Evolutionary conservation across 1,140 invertebrate species (phyloP).

Genomic region (Ctenoplectra terminalis): DNA sequence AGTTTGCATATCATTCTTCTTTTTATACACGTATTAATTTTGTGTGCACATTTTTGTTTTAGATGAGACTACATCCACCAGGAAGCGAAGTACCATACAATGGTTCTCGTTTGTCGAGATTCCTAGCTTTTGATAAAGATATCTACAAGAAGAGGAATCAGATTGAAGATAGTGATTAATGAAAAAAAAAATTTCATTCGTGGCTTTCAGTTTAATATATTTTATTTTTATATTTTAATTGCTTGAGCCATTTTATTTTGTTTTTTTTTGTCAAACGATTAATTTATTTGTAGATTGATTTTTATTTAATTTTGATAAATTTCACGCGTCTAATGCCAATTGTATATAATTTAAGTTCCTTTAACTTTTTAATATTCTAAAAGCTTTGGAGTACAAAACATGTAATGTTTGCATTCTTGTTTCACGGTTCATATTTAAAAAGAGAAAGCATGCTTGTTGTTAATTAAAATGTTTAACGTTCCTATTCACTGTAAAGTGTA

Average conservation of each 20-base stretch:
- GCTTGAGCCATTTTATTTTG: neutral
- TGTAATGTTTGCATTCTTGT: too few species aligned
- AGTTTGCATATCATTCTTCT: neutral
- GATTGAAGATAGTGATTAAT: slow-evolving; percentile 27
- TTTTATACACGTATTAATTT: neutral
- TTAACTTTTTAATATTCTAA: neutral
- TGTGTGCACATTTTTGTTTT: slow-evolving; percentile 70
- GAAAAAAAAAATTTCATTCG: neutral
- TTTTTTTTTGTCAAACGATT: too few species aligned
- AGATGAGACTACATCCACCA: slow-evolving; percentile 87
- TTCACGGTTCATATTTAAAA: neutral
- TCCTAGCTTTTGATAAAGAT: slow-evolving; percentile 80
- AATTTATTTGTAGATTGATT: neutral
- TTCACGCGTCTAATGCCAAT: neutral
- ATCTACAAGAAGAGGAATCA: slow-evolving; percentile 58
- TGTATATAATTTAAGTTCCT: slow-evolving; percentile 44
- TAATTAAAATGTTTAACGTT: slow-evolving; percentile 57
- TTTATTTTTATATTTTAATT: neutral
- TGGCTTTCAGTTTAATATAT: neutral
- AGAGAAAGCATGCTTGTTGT: neutral
- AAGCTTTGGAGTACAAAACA: too few species aligned
- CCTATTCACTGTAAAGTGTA: slow-evolving; percentile 49
- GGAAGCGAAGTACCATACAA: slow-evolving; percentile 84
- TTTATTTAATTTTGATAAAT: neutral
- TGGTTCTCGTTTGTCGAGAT: slow-evolving; percentile 81